Conservation (phyloP, 2,888 invertebrate species). For the Rotaria magnacalcarata region DNA sequence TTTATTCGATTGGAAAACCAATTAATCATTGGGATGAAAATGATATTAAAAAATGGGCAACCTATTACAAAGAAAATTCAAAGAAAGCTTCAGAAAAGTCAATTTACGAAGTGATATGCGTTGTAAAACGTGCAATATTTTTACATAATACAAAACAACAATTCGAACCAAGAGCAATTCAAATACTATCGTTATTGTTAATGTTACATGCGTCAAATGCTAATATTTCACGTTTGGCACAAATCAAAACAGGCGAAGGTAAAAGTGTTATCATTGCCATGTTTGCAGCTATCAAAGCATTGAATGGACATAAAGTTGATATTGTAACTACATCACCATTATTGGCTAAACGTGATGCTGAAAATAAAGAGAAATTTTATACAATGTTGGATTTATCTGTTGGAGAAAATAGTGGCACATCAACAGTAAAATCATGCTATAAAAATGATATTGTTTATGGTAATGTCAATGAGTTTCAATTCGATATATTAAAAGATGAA, state of each 20-base stretch:
- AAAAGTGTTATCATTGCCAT: not conserved
- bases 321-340: not conserved
- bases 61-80: not conserved
- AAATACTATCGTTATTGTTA: not conserved
- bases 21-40: not conserved
- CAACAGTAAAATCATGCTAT: not conserved
- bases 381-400: not conserved
- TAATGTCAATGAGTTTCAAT: not conserved
- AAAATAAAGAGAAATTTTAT: not conserved
- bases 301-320: not conserved
- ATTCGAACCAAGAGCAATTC: not conserved
- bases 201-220: not conserved
- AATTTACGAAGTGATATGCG: not conserved
- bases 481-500: not conserved
- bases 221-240: not conserved
- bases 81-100: not conserved
- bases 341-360: slow-evolving; percentile 7
- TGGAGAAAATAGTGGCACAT: not conserved
- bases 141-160: not conserved
- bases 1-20: not conserved
- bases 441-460: slow-evolving; percentile 18
- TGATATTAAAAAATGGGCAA: not conserved
- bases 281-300: not conserved
- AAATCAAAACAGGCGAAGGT: not conserved
- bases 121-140: not conserved